These are phyloP conservation scores for Scaptomyza pallida DNA, from an alignment of 1,140 invertebrate species.

Conservation along the genomic window DNA sequence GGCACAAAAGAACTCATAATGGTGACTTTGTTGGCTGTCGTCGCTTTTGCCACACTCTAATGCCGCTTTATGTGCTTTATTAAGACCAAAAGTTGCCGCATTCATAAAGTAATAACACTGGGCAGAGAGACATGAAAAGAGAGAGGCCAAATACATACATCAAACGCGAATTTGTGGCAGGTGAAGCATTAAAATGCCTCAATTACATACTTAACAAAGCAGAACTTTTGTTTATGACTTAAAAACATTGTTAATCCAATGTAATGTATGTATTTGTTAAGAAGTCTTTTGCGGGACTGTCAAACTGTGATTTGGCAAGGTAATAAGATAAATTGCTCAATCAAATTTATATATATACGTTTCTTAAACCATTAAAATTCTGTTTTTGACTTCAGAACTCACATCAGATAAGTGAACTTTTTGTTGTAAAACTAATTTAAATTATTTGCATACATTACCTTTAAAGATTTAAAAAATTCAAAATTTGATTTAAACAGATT, in stretches of 20 bases:
- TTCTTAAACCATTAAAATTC: too few relatives aligned
- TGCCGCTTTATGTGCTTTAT: constrained; percentile 78
- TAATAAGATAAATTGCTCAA: background rate
- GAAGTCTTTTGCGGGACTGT: background rate
- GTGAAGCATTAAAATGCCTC: constrained; percentile 77
- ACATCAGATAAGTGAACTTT: too few relatives aligned
- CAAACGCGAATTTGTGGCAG: constrained; percentile 67
- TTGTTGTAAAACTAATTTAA: too few relatives aligned
- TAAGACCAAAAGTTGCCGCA: constrained; percentile 41
- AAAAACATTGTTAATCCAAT: constrained; percentile 20
- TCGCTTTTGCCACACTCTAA: constrained; percentile 64
- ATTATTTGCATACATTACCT: too few relatives aligned
- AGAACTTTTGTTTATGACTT: constrained; percentile 39
- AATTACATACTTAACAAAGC: constrained; percentile 58
- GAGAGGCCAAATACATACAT: constrained; percentile 29
- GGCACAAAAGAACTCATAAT: constrained; percentile 82
- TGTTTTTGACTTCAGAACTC: too few relatives aligned
- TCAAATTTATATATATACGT: too few relatives aligned
- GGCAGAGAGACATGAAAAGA: background rate
- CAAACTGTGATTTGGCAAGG: background rate
- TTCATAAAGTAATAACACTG: background rate
- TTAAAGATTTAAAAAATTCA: too few relatives aligned
- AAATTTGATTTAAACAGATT: too few relatives aligned
- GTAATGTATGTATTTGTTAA: constrained; percentile 1
- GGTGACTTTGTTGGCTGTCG: constrained; percentile 64